A percentile compares a stretch with the other conserved stretches of the same genome.
phyloP scores from a whole-genome alignment of 2,888 invertebrate species.

The Apodemia hepburni region DNA sequence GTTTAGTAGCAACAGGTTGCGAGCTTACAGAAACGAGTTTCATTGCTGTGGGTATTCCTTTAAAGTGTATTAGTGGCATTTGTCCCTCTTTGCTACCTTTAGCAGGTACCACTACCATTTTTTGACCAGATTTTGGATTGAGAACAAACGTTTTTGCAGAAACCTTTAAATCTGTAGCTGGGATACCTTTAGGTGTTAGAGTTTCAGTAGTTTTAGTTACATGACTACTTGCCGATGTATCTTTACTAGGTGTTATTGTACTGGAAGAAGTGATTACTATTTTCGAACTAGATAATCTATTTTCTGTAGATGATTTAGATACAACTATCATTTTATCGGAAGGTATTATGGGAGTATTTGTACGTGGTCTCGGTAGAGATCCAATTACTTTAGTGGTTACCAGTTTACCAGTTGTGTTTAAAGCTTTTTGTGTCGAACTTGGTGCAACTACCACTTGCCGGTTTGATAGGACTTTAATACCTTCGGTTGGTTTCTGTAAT shows the following conservation, averaged over 20 bases:
- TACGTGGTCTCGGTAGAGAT: constrained; percentile 52
- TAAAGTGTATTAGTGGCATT: constrained; percentile 67
- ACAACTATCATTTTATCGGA: constrained; percentile 72
- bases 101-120: constrained; percentile 74
- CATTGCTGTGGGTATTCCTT: constrained; percentile 68
- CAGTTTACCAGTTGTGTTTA: constrained; percentile 57
- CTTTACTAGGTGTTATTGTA: constrained; percentile 46
- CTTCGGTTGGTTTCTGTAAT: constrained; percentile 61
- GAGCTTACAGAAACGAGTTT: constrained; percentile 69
- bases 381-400: constrained; percentile 69
- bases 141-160: constrained; percentile 71
- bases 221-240: constrained; percentile 44
- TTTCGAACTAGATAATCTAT: constrained; percentile 55
- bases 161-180: constrained; percentile 71
- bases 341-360: constrained; percentile 39
- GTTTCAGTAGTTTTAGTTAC: constrained; percentile 54
- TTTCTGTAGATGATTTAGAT: constrained; percentile 58
- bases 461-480: constrained; percentile 64
- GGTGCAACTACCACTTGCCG: constrained; percentile 63
- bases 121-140: constrained; percentile 72
- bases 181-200: constrained; percentile 67
- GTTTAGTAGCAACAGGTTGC: constrained; percentile 49
- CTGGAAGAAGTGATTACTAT: constrained; percentile 59
- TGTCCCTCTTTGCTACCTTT: constrained; percentile 62
- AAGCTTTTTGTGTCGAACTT: constrained; percentile 54